Evolutionary conservation across 1,140 invertebrate species (phyloP), one percentile per base, ranked within the genome.

Genomic region (Plectrocnemia conspersa): DNA sequence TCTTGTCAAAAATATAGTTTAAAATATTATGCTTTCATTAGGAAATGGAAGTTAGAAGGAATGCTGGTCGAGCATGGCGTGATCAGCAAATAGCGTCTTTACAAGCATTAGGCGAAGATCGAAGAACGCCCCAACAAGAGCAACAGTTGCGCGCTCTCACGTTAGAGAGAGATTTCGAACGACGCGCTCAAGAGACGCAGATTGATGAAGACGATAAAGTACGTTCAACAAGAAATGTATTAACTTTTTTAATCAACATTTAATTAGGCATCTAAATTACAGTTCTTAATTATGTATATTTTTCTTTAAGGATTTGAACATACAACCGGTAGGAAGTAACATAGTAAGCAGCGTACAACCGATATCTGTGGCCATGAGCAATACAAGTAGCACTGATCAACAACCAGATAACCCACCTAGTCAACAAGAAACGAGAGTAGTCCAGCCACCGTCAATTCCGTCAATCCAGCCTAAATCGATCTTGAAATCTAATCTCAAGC

Each of bases 161-260:
- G 52, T 71, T 94, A 3, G 91, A 95, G 68, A 77, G 86, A 55
- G 91, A 94, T 66, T 94, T 95, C 67, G 88, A 94, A 62, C 80
- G 89, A 29, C 74, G 91, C 36, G 91, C 90, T 2, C 86, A 87
- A 65, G 87, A 91, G 68, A 76, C 79, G 27, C 79, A 83, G 15
- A 82, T 79, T 59, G 80, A 85, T 29, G 85, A 91, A 62, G 88
- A 93, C 38, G 86, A 91, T 16, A 88, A 89, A 54, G 85, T 61
- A 46, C 52, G 22, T 47, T 42, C n/a, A n/a, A n/a, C n/a, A n/a
- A n/a, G n/a, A n/a, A n/a, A n/a, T n/a, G n/a, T n/a, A n/a, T n/a
- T n/a, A n/a, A n/a, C 25, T 3, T 36, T 2, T 24, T 40, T 18
- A 40, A 10, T 40, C 15, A 40, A 15, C 16, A 15, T 13, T 36